These are phyloP conservation scores for Hyposoter didymator DNA, from an alignment of 2,888 invertebrate genomes.

Conservation along the genomic window DNA sequence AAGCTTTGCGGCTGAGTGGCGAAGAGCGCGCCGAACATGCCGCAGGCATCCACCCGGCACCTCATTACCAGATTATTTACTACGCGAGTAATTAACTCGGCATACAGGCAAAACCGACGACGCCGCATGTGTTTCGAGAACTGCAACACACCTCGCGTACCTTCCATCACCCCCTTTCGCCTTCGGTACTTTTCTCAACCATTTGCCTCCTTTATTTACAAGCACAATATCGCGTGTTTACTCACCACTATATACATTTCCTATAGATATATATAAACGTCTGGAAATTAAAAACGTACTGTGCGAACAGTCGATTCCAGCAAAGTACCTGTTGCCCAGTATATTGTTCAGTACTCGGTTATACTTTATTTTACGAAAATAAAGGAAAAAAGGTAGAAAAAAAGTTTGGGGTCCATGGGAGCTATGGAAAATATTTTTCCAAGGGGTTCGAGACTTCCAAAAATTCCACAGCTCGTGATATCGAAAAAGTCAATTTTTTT, in stretches of 20 bases:
- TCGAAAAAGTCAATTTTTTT: no score
- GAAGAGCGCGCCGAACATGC: constrained; percentile 69
- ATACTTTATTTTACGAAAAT: no score
- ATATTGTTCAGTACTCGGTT: constrained; percentile 73
- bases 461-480: no score
- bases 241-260: constrained; percentile 39
- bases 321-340: constrained; percentile 71
- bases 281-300: constrained; percentile 49
- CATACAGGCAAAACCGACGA: constrained; percentile 79
- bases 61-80: constrained; percentile 84
- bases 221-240: constrained; percentile 58
- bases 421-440: no score
- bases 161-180: neutral
- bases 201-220: constrained; percentile 28
- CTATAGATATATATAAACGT: no score
- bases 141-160: constrained; percentile 10
- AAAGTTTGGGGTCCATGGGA: no score
- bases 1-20: constrained; percentile 59
- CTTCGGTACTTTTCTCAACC: constrained; percentile 21
- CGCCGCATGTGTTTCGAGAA: constrained; percentile 72
- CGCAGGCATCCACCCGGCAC: constrained; percentile 81
- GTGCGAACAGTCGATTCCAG: constrained; percentile 37
- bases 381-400: no score
- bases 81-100: constrained; percentile 83
- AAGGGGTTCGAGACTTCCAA: no score